phyloP scores from a whole-genome alignment of 1,140 invertebrate species.

The Trypoxylus dichotomus region DNA sequence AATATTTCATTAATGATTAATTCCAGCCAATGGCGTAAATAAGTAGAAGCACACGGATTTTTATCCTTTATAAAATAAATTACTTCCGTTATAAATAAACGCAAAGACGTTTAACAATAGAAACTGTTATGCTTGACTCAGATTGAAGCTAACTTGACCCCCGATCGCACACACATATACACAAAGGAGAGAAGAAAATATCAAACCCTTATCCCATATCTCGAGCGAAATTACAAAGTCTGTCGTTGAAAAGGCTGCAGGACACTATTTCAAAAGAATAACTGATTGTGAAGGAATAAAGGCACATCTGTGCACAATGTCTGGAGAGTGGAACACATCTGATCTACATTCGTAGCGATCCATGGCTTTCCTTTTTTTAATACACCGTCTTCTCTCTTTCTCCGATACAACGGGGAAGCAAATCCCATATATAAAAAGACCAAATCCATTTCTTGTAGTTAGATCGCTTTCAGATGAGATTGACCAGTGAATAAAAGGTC shows the following conservation, averaged over 20 bases:
- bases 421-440: constrained; percentile 49
- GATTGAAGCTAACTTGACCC: constrained; percentile 38
- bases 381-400: constrained; percentile 35
- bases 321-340: constrained; percentile 31
- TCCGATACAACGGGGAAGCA: constrained; percentile 42
- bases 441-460: constrained; percentile 51
- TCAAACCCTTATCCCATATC: constrained; percentile 45
- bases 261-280: constrained; percentile 48
- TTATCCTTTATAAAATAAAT: constrained; percentile 16
- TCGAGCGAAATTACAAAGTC: constrained; percentile 47
- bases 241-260: constrained; percentile 47
- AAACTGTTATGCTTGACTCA: constrained; percentile 32
- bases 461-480: constrained; percentile 53
- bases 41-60: not conserved
- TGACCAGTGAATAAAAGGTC: constrained; percentile 52
- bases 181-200: constrained; percentile 35
- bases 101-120: not conserved
- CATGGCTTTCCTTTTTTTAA: constrained; percentile 32
- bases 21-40: not conserved
- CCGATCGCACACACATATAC: constrained; percentile 30
- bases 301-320: constrained; percentile 36
- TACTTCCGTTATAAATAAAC: constrained; percentile 27
- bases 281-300: constrained; percentile 49
- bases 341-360: constrained; percentile 31
- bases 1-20: too few species aligned